A percentile compares a stretch with the other conserved stretches of the same genome.
Evolutionary conservation across 1,140 invertebrate genomes (phyloP).

Genomic region (Mylabris phalerata): DNA sequence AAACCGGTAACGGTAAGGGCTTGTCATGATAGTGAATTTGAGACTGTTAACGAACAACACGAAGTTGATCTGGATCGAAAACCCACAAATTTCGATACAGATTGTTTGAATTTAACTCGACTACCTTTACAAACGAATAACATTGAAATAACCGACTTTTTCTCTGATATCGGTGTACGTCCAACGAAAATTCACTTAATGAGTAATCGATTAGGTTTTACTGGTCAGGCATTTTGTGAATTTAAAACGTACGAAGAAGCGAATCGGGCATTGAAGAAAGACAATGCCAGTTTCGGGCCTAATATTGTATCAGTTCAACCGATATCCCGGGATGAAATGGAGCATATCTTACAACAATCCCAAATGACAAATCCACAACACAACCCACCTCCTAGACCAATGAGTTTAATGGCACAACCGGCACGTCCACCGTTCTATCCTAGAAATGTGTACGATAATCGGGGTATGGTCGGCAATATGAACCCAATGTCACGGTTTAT

Average conservation of each 20-base stretch:
- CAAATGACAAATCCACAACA: background rate
- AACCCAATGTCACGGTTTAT: conserved; percentile 5
- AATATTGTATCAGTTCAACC: conserved; percentile 58
- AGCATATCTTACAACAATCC: conserved; percentile 20
- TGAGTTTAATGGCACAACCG: background rate
- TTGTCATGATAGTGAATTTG: conserved; percentile 49
- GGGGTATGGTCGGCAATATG: background rate
- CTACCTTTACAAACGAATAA: conserved; percentile 68
- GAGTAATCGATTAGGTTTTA: conserved; percentile 50
- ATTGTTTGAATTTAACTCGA: conserved; percentile 67
- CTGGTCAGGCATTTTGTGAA: conserved; percentile 81
- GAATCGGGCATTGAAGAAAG: conserved; percentile 59
- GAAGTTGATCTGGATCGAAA: conserved; percentile 20
- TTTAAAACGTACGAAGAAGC: conserved; percentile 66
- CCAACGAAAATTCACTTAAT: conserved; percentile 74
- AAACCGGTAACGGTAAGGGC: conserved; percentile 49
- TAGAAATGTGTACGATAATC: conserved; percentile 5
- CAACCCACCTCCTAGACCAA: background rate
- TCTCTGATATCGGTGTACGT: conserved; percentile 65
- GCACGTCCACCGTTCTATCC: conserved; percentile 9
- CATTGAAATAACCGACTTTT: conserved; percentile 72
- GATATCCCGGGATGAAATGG: conserved; percentile 55
- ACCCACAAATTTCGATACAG: conserved; percentile 36
- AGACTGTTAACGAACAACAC: conserved; percentile 43
- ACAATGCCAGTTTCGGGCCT: conserved; percentile 59